These are phyloP conservation scores for Xanthostigma xanthostigma DNA, from an alignment of 2,888 invertebrate genomes.

Conservation along the genomic window DNA sequence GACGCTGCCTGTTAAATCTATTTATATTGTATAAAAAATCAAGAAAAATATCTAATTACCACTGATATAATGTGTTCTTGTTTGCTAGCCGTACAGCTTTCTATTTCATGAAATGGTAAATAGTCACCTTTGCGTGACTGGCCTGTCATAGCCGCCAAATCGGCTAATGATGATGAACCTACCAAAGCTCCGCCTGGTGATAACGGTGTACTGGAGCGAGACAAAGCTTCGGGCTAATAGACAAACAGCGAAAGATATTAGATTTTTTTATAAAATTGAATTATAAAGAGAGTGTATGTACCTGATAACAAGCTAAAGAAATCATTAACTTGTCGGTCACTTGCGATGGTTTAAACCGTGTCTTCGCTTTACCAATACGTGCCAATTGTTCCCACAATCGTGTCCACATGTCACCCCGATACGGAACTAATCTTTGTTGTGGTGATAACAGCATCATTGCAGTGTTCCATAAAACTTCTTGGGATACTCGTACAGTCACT, in stretches of 20 bases:
- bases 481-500: constrained; percentile 45
- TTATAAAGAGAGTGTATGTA: constrained; percentile 16
- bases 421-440: constrained; percentile 69
- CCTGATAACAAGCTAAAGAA: constrained; percentile 71
- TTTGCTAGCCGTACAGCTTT: constrained; percentile 75
- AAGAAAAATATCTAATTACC: constrained; percentile 30
- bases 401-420: constrained; percentile 70
- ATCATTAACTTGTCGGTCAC: constrained; percentile 66
- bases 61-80: constrained; percentile 81
- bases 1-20: too few relatives aligned
- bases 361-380: constrained; percentile 40
- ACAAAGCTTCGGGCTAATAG: constrained; percentile 61
- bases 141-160: constrained; percentile 32
- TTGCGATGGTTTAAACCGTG: constrained; percentile 48
- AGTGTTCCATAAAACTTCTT: constrained; percentile 66
- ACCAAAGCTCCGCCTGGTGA: constrained; percentile 47
- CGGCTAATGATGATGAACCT: constrained; percentile 28
- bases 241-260: neutral
- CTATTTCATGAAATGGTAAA: constrained; percentile 67
- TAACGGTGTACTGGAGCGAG: constrained; percentile 71
- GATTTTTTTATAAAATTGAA: constrained; percentile 4
- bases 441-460: constrained; percentile 72
- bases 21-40: neutral
- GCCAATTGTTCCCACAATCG: constrained; percentile 60
- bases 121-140: constrained; percentile 36